Conservation (phyloP, 1,140 invertebrate genomes). For the Anastrepha obliqua region DNA sequence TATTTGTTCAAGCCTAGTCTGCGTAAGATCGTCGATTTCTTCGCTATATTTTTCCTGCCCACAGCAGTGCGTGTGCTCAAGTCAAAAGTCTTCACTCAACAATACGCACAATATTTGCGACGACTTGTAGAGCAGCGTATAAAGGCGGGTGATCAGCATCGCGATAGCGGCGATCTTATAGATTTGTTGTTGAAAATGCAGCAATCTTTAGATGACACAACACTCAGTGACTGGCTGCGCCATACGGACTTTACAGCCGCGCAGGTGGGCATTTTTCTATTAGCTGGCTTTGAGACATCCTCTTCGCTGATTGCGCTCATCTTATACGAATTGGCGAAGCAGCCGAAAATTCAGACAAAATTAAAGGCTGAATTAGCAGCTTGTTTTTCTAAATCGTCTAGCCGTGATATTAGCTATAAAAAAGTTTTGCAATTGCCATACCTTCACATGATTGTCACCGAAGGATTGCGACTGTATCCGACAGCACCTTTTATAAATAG, state of each 20-base stretch:
- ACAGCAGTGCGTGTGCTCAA: conserved; percentile 59
- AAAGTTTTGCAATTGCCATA: conserved; percentile 72
- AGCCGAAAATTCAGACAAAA: conserved; percentile 77
- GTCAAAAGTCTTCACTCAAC: conserved; percentile 65
- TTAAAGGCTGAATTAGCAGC: conserved; percentile 76
- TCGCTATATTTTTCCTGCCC: conserved; percentile 74
- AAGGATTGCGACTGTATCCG: conserved; percentile 79
- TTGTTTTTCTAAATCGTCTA: conserved; percentile 61
- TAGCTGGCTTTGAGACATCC: conserved; percentile 82
- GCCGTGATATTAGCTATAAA: conserved; percentile 71
- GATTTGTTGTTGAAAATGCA: conserved; percentile 75
- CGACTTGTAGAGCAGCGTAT: conserved; percentile 60
- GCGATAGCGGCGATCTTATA: conserved; percentile 73
- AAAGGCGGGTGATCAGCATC: background rate
- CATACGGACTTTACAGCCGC: conserved; percentile 79
- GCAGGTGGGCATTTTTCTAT: conserved; percentile 77
- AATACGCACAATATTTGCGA: conserved; percentile 67
- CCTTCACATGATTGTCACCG: conserved; percentile 75
- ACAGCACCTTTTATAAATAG: conserved; percentile 77
- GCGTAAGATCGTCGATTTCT: conserved; percentile 68
- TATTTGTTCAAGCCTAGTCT: conserved; percentile 73
- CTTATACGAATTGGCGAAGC: conserved; percentile 77
- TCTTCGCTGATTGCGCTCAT: conserved; percentile 77
- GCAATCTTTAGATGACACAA: background rate
- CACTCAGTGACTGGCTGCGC: conserved; percentile 59